A percentile compares a stretch with the other conserved stretches of the same genome.
phyloP scores from a whole-genome alignment of 2,113 vertebrate genomes.

The Monarcha castaneiventris region DNA sequence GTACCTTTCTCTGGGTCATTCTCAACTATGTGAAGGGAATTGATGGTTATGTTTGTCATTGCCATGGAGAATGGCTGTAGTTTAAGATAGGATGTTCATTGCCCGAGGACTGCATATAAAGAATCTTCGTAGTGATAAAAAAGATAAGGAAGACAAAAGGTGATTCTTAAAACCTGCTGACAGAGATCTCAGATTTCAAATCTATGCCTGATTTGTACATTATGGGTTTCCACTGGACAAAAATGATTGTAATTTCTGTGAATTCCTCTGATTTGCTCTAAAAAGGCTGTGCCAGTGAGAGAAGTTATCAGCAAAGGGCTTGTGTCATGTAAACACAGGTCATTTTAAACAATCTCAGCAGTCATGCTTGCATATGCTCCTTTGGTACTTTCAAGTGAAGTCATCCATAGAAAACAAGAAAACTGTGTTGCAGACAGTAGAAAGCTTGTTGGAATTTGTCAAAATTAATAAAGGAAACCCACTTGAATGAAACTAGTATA shows the following conservation, averaged over 20 bases:
- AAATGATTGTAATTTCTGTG: background rate
- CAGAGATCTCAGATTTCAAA: background rate
- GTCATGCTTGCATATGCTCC: background rate
- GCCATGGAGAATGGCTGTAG: background rate
- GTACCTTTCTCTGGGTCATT: background rate
- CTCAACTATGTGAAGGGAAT: background rate
- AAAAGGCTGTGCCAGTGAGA: background rate
- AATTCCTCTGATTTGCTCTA: background rate
- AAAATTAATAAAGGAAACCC: background rate
- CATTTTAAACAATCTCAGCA: background rate
- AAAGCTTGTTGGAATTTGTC: background rate
- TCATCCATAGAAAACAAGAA: background rate
- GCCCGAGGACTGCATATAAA: background rate
- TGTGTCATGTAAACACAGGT: background rate
- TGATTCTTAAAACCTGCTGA: constrained; percentile 37
- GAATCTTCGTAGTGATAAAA: background rate
- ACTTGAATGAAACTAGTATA: background rate
- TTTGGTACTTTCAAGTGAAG: background rate
- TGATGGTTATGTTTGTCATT: background rate
- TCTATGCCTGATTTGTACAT: background rate
- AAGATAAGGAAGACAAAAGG: background rate
- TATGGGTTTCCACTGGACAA: background rate
- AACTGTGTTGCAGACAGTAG: background rate
- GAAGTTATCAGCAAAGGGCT: background rate
- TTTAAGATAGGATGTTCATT: background rate